Percentiles rank a stretch among this genome's conserved stretches.
phyloP scores from a whole-genome alignment of 2,113 vertebrate genomes.

The Crotalus horridus region DNA sequence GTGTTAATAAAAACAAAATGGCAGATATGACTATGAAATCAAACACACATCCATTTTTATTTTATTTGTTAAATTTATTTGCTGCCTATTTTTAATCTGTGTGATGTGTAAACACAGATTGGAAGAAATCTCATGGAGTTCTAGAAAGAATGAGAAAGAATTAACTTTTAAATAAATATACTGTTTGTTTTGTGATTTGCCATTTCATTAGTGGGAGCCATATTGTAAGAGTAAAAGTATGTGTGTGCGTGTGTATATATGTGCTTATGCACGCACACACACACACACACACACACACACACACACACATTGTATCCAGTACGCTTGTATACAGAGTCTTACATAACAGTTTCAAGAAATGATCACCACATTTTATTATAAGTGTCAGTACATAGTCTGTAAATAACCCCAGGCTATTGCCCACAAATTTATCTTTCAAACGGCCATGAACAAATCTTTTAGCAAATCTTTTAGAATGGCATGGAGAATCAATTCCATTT shows the following conservation, averaged over 20 bases:
- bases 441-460: not conserved
- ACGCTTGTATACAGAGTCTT: not conserved
- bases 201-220: too few species aligned
- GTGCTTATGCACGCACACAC: too few species aligned
- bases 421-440: not conserved
- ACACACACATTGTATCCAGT: not conserved
- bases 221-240: too few species aligned
- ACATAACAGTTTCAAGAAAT: not conserved
- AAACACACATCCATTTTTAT: not conserved
- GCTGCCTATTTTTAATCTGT: too few species aligned
- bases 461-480: not conserved
- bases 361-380: not conserved
- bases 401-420: not conserved
- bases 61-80: too few species aligned
- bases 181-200: too few species aligned
- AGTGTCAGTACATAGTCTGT: not conserved
- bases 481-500: not conserved
- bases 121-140: too few species aligned
- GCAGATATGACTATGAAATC: not conserved
- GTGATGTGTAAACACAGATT: too few species aligned
- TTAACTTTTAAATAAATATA: too few species aligned
- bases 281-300: too few species aligned
- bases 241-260: too few species aligned
- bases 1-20: not conserved
- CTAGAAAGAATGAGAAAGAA: too few species aligned